These are phyloP conservation scores for Iselma pallidipennis DNA, from an alignment of 2,888 invertebrate genomes.

Conservation along the genomic window DNA sequence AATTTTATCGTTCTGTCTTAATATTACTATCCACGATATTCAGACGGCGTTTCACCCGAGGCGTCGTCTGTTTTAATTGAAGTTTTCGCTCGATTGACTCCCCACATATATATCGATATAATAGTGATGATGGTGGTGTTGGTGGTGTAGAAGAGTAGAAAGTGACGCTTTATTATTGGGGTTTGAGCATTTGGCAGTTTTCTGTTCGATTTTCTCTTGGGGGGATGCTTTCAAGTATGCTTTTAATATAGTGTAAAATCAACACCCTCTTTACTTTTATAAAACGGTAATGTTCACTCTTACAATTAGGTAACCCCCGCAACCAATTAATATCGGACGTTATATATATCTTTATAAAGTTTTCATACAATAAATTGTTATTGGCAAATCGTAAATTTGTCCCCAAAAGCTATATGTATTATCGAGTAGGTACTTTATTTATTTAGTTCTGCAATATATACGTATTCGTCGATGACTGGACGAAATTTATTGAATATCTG, in stretches of 20 bases:
- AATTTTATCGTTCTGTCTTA: neutral
- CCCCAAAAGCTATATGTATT: no score
- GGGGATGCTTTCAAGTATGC: neutral
- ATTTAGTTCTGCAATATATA: no score
- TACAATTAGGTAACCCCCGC: neutral
- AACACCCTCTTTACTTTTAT: neutral
- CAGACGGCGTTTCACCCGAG: slow-evolving; percentile 35
- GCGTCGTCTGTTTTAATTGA: slow-evolving; percentile 49
- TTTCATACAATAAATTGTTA: no score
- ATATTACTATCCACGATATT: slow-evolving; percentile 29
- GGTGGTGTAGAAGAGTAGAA: neutral
- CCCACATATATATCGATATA: neutral
- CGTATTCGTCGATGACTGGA: neutral
- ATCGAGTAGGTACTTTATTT: no score
- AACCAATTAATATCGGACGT: neutral
- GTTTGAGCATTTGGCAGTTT: neutral
- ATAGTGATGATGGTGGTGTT: neutral
- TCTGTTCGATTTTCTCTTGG: neutral
- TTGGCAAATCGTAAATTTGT: no score
- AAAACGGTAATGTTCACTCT: neutral
- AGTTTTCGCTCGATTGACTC: slow-evolving; percentile 48
- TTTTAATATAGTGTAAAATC: neutral
- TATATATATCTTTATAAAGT: no score
- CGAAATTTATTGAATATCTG: neutral
- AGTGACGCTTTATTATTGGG: neutral